These are phyloP conservation scores for Clarias pachynema DNA, from an alignment of 2,797 vertebrate genomes.

Conservation along the genomic window DNA sequence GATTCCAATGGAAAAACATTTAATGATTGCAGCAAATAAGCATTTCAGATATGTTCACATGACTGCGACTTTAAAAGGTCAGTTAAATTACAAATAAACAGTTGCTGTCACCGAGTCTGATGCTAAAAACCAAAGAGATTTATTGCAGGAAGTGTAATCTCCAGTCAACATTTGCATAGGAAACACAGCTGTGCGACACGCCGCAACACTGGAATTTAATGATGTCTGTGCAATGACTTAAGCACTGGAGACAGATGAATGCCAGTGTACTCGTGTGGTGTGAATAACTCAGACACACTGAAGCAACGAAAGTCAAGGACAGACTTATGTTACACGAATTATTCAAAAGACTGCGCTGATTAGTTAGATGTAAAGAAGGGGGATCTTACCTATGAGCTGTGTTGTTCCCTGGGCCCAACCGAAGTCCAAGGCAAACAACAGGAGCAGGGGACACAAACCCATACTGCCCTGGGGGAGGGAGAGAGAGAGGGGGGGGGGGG, in stretches of 20 bases:
- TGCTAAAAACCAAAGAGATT: background rate
- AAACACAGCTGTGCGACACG: conserved; percentile 1
- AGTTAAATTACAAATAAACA: background rate
- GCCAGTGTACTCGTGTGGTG: background rate
- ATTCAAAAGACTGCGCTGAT: background rate
- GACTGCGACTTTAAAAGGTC: background rate
- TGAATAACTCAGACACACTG: background rate
- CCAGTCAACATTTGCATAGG: background rate
- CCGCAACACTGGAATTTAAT: background rate
- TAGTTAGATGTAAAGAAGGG: background rate
- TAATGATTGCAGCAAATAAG: background rate
- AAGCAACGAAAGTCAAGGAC: background rate
- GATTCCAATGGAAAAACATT: background rate
- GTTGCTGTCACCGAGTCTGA: background rate
- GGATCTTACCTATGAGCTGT: conserved; percentile 62
- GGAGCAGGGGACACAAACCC: conserved; percentile 80
- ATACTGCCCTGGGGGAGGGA: conserved; percentile 74
- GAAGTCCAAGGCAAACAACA: conserved; percentile 70
- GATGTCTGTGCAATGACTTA: background rate
- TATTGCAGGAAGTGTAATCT: background rate
- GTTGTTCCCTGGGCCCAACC: conserved; percentile 63
- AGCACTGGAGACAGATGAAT: background rate
- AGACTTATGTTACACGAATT: background rate
- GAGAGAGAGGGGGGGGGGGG: conserved; percentile 14
- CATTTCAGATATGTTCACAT: background rate